Conservation (phyloP, 2,113 vertebrate species). For the Chlorocebus sabaeus region DNA sequence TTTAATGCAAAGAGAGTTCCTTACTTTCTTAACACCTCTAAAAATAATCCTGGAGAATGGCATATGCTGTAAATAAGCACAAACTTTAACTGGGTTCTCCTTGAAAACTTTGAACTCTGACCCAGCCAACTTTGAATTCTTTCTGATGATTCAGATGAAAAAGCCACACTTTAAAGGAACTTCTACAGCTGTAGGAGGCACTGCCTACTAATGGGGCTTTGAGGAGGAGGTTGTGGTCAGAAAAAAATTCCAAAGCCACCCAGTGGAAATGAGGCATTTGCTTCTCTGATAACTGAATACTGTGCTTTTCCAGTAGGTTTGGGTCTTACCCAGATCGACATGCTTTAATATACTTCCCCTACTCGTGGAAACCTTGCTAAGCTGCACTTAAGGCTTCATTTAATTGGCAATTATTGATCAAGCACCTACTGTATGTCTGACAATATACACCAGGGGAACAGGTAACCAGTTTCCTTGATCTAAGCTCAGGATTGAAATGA, state of each 20-base stretch:
- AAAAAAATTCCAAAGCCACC: constrained; percentile 42
- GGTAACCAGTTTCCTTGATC: neutral
- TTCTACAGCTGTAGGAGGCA: neutral
- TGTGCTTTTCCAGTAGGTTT: neutral
- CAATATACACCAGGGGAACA: rapidly evolving
- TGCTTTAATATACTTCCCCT: neutral
- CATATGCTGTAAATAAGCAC: neutral
- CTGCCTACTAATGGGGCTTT: neutral
- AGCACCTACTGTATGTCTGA: neutral
- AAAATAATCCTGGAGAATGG: neutral
- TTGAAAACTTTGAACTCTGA: neutral
- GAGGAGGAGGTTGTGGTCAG: constrained; percentile 36
- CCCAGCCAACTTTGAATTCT: neutral
- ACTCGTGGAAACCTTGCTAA: neutral
- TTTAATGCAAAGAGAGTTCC: neutral
- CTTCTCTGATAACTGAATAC: neutral
- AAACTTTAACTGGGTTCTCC: neutral
- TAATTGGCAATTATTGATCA: neutral
- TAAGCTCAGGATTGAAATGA: neutral
- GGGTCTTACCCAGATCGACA: neutral
- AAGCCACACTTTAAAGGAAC: neutral
- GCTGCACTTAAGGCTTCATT: neutral
- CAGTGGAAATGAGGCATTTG: neutral
- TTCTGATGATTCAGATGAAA: neutral
- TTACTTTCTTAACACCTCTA: neutral